phyloP scores from a whole-genome alignment of 2,113 vertebrate species.

The Malurus cyaneus region DNA sequence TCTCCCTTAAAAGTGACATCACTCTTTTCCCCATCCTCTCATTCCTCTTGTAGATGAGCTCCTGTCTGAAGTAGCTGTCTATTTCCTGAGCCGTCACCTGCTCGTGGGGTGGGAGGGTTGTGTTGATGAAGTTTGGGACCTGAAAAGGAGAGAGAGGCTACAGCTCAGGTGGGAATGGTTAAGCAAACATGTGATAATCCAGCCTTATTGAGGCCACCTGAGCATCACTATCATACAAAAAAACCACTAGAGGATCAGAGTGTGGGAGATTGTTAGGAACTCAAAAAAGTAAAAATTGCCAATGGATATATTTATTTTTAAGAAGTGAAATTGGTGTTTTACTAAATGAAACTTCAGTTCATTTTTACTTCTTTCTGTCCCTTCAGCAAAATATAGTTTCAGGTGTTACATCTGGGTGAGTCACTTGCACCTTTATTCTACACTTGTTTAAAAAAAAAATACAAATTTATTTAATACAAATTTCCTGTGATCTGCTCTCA shows the following conservation, averaged over 20 bases:
- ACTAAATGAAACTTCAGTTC: neutral
- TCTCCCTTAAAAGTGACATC: constrained; percentile 86
- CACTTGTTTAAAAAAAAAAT: neutral
- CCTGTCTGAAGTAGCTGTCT: constrained; percentile 97
- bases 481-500: neutral
- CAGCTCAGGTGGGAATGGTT: neutral
- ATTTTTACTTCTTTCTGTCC: neutral
- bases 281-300: neutral
- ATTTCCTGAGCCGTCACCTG: constrained; percentile 92
- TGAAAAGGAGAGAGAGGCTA: constrained; percentile 49
- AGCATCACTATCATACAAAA: neutral
- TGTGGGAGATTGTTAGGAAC: neutral
- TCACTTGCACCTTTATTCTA: neutral
- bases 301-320: fast-evolving
- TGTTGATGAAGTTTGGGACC: constrained; percentile 97
- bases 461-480: neutral
- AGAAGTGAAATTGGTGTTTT: neutral
- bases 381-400: neutral
- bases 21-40: constrained; percentile 95
- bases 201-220: neutral
- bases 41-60: constrained; percentile 98
- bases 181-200: neutral
- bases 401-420: neutral
- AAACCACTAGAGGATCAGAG: fast-evolving
- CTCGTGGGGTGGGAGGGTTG: constrained; percentile 89